phyloP scores from a whole-genome alignment of 2,888 invertebrate species.

The Plutella xylostella region DNA sequence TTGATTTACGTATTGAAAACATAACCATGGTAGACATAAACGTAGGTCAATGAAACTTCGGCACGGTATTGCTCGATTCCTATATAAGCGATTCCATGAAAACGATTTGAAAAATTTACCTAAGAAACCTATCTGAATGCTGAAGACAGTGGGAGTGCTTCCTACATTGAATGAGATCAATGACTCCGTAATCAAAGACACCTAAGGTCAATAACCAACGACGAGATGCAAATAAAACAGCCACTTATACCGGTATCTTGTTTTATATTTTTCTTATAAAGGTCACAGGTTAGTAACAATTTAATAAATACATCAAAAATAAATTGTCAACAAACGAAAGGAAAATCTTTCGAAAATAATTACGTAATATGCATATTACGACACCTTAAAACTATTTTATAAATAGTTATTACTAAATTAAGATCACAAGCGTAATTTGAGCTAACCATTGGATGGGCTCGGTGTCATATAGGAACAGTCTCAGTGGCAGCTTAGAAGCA shows the following conservation, averaged over 20 bases:
- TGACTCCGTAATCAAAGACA: background rate
- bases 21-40: no score
- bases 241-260: slow-evolving; percentile 60
- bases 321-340: slow-evolving; percentile 55
- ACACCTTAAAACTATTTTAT: slow-evolving; percentile 63
- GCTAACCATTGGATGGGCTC: slow-evolving; percentile 50
- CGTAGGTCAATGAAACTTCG: no score
- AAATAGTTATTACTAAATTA: slow-evolving; percentile 66
- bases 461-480: slow-evolving; percentile 62
- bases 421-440: slow-evolving; percentile 68
- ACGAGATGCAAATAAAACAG: slow-evolving; percentile 30
- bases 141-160: no score
- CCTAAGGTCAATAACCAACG: background rate
- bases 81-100: no score
- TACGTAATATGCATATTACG: slow-evolving; percentile 70
- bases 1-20: no score
- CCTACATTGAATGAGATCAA: background rate
- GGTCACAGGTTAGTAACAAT: slow-evolving; percentile 53
- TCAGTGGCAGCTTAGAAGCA: slow-evolving; percentile 86
- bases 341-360: slow-evolving; percentile 36
- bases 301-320: slow-evolving; percentile 60
- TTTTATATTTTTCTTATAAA: slow-evolving; percentile 62
- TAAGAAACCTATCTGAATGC: no score
- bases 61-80: no score
- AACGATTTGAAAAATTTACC: no score